Evolutionary conservation across 1,140 invertebrate genomes (phyloP).

Genomic region (Coelopa frigida): DNA sequence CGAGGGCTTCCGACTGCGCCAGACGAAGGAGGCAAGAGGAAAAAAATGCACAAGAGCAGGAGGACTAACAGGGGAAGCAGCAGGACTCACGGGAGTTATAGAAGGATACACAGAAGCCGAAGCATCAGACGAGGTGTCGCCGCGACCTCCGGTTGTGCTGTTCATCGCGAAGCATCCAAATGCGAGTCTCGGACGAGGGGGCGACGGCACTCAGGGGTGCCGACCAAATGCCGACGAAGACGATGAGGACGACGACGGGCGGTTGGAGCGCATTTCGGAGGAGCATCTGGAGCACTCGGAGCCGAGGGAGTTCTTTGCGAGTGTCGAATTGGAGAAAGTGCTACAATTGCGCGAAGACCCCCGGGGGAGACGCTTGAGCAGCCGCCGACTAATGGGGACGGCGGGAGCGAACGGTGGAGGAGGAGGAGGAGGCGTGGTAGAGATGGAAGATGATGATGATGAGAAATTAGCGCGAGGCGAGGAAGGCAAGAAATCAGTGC

Average conservation of each 20-base stretch:
- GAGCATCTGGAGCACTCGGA: slow-evolving; percentile 33
- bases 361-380: too few relatives aligned
- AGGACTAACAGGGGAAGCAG: slow-evolving; percentile 5
- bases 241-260: background rate
- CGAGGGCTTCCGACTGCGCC: slow-evolving; percentile 33
- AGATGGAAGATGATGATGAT: slow-evolving; percentile 2
- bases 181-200: slow-evolving; percentile 11
- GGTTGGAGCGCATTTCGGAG: slow-evolving; percentile 16
- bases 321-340: slow-evolving; percentile 31
- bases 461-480: background rate
- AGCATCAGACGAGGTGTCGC: too few relatives aligned
- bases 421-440: background rate
- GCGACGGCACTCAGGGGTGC: background rate
- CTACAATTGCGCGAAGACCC: slow-evolving; percentile 24
- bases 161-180: slow-evolving; percentile 31
- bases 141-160: slow-evolving; percentile 29
- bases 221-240: background rate
- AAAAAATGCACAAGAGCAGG: background rate
- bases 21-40: slow-evolving; percentile 18
- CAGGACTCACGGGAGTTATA: background rate
- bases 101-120: background rate
- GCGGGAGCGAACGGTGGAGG: background rate
- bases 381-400: background rate
- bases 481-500: background rate
- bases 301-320: slow-evolving; percentile 32